Evolutionary conservation across 1,140 invertebrate species (phyloP).

Genomic region (Agrypnia vestita): DNA sequence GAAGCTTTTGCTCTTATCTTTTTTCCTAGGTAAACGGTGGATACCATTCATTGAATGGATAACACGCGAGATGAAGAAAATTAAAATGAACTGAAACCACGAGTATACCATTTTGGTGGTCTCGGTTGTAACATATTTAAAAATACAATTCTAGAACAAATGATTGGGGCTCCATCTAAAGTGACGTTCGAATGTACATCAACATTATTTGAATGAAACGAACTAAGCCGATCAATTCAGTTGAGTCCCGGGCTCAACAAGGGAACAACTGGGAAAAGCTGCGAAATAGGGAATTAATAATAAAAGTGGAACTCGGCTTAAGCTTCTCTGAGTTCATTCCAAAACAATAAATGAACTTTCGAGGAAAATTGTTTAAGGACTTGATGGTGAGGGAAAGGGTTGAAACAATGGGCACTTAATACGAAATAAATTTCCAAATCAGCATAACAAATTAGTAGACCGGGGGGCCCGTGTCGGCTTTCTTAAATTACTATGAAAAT

Average conservation of each 20-base stretch:
- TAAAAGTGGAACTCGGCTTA: conserved; percentile 29
- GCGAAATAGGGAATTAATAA: conserved; percentile 34
- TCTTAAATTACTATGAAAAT: conserved; percentile 41
- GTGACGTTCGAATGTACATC: conserved; percentile 22
- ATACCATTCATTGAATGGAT: too few relatives aligned
- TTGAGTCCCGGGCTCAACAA: conserved; percentile 13
- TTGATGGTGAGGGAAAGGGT: conserved; percentile 28
- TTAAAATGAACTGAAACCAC: too few relatives aligned
- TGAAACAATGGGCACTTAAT: conserved; percentile 48
- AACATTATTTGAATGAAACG: conserved; percentile 22
- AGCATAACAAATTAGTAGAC: conserved; percentile 23
- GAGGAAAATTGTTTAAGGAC: conserved; percentile 36
- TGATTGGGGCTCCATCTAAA: neutral
- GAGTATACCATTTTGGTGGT: too few relatives aligned
- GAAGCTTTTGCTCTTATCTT: too few relatives aligned
- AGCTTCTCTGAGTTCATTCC: conserved; percentile 38
- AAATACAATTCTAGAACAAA: too few relatives aligned
- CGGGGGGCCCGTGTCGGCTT: neutral
- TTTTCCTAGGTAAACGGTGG: too few relatives aligned
- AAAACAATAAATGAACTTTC: conserved; percentile 40
- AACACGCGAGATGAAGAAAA: too few relatives aligned
- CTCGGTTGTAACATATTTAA: too few relatives aligned
- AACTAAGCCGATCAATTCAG: conserved; percentile 37
- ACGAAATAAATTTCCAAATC: conserved; percentile 46
- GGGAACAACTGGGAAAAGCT: conserved; percentile 25